Conservation (phyloP, 2,797 vertebrate species). For the Gouania willdenowi region DNA sequence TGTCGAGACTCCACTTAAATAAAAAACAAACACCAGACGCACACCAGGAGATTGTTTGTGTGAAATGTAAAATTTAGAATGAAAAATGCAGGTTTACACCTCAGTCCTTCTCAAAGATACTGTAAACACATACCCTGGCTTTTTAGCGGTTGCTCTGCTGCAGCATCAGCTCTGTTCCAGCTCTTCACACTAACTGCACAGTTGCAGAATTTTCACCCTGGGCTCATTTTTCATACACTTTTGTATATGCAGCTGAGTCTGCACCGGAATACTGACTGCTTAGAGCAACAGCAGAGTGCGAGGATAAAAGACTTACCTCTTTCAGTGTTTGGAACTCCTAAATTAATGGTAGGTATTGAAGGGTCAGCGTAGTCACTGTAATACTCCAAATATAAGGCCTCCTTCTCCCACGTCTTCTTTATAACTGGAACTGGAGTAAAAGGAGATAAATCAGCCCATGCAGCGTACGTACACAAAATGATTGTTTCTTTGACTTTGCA, state of each 20-base stretch:
- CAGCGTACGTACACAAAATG: too few relatives aligned
- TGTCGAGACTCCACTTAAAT: too few relatives aligned
- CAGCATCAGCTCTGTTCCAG: conserved; percentile 6
- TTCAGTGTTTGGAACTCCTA: conserved; percentile 93
- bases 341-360: conserved; percentile 86
- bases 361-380: conserved; percentile 89
- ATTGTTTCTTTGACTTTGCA: too few relatives aligned
- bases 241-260: conserved; percentile 4
- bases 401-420: conserved; percentile 91
- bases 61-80: too few relatives aligned
- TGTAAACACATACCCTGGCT: conserved; percentile 1
- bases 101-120: background rate
- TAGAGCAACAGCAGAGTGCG: background rate
- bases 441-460: too few relatives aligned
- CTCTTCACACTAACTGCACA: conserved; percentile 3
- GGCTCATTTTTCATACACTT: conserved; percentile 20
- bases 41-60: too few relatives aligned
- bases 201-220: conserved; percentile 5
- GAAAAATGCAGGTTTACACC: too few relatives aligned
- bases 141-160: background rate
- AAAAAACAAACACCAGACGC: too few relatives aligned
- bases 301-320: conserved; percentile 77
- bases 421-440: conserved; percentile 86
- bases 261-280: conserved; percentile 11
- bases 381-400: conserved; percentile 85